Base-by-base conservation (phyloP, 2,797 vertebrate genomes). In the Sebastolobus altivelis region DNA sequence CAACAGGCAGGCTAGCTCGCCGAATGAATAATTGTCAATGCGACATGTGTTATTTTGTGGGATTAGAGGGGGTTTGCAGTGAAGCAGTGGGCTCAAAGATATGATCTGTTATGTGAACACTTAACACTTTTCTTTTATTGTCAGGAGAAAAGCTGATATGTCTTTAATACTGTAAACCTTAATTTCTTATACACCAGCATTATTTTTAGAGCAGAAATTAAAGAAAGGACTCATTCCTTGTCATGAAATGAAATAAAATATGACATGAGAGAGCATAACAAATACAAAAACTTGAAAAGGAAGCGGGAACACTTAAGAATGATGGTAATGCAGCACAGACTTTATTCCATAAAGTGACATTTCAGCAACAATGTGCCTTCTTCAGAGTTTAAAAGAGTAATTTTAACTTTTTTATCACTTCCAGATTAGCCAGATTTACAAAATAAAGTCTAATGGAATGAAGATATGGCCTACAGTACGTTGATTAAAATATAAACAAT, bases 21-120 rank as follows among this genome's bases (percentile, higher is more conserved):
- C 58, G 73, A 87, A 91, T 93, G 94, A 95, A 71, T 89, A 87
- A 95, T 93, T 88, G 93, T 89, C 90, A 76, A 73, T 91, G 92
- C 65, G 40, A 89, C 86, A 85, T 88, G 91, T 90, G 90, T 88
- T 93, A 79, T 88, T 91, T 86, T 86, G 89, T 80, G 84, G 79
- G 78, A 92, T 92, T 83, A 85, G 85, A 84, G 62, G 62, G 76
- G 72, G 72, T 84, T 87, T 75, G 73, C 65, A 55, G 82, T 73
- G 70, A 62, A 61, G 65, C 79, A 69, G 25, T 22, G 49, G 62
- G 60, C 55, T 78, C 52, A 67, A 37, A 70, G 65, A 82, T 31
- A 43, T 27, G 22, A 60, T 22, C 35, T 37, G 65, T 65, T 5
- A 29, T 31, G 38, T 40, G 63, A 69, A 27, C 27, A 46, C 35